Evolutionary conservation across 2,113 vertebrate species (phyloP).

Genomic region (Melanerpes formicivorus): DNA sequence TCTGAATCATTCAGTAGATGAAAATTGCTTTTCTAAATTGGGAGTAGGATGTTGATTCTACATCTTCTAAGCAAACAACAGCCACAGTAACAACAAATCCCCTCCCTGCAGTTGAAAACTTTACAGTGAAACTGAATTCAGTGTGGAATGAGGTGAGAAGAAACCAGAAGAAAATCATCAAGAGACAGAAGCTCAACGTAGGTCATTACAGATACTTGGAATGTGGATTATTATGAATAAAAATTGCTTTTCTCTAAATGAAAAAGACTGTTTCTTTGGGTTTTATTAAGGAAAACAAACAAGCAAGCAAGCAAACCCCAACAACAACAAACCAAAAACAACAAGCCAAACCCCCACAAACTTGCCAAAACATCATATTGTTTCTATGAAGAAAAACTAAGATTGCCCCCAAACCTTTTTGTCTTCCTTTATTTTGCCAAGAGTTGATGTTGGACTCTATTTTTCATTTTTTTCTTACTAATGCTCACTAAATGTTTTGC

Average conservation of each 20-base stretch:
- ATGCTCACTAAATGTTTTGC: neutral
- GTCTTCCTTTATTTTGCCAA: neutral
- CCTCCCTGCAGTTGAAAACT: fast-evolving
- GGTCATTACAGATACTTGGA: neutral
- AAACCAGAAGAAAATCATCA: neutral
- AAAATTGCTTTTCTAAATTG: neutral
- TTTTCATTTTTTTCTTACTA: neutral
- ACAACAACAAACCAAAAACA: too few relatives aligned
- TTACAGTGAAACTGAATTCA: neutral
- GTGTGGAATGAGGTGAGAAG: neutral
- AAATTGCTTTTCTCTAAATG: neutral
- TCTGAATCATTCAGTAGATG: neutral
- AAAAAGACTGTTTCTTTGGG: neutral
- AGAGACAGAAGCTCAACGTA: neutral
- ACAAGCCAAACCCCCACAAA: neutral
- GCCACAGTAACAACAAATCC: neutral
- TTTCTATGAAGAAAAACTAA: neutral
- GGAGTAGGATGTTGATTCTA: neutral
- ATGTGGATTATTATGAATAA: neutral
- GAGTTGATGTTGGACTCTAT: neutral
- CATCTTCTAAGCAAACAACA: neutral
- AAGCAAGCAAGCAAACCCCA: neutral
- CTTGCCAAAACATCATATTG: neutral
- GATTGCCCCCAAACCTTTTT: fast-evolving
- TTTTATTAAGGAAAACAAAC: neutral